phyloP scores from a whole-genome alignment of 2,113 vertebrate genomes.

The Zootoca vivipara region DNA sequence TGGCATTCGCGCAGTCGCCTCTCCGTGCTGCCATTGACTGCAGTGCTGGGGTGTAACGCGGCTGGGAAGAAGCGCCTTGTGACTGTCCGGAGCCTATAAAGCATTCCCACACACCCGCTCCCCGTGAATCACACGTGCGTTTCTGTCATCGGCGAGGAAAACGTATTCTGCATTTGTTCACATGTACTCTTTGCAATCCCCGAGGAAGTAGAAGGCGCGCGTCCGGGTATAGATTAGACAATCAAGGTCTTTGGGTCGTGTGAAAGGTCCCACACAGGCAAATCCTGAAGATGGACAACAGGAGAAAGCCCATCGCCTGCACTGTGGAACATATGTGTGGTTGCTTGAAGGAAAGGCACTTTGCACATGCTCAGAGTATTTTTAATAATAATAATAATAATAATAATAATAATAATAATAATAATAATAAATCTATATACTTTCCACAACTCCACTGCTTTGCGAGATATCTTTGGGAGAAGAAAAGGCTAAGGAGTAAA shows the following conservation, averaged over 20 bases:
- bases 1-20: not conserved
- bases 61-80: not conserved
- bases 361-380: not conserved
- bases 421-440: too few relatives aligned
- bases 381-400: too few relatives aligned
- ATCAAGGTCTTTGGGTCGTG: not conserved
- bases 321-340: not conserved
- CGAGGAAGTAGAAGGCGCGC: not conserved
- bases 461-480: too few relatives aligned
- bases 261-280: not conserved
- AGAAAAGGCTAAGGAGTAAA: too few relatives aligned
- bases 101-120: too few relatives aligned
- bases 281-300: not conserved
- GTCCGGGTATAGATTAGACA: not conserved
- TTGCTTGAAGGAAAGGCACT: not conserved
- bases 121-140: not conserved
- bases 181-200: not conserved
- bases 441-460: too few relatives aligned
- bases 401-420: too few relatives aligned
- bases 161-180: not conserved
- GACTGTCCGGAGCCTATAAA: not conserved
- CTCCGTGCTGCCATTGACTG: too few relatives aligned
- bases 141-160: not conserved
- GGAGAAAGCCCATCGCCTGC: not conserved
- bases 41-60: not conserved